These are phyloP conservation scores for Cosmorhoe ocellata DNA, from an alignment of 2,888 invertebrate species.

Conservation along the genomic window DNA sequence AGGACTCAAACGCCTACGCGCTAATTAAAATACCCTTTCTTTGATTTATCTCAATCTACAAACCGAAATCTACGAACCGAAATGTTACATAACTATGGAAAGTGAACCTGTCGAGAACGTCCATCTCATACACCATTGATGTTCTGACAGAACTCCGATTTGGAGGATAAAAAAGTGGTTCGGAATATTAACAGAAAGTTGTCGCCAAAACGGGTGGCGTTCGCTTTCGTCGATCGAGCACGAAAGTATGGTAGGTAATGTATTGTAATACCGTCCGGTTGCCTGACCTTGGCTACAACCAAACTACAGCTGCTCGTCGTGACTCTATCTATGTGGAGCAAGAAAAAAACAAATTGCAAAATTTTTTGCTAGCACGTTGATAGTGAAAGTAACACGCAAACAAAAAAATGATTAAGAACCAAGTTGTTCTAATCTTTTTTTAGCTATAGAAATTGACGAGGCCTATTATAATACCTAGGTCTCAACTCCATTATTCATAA, in stretches of 20 bases:
- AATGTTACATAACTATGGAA: constrained; percentile 66
- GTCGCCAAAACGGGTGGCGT: constrained; percentile 68
- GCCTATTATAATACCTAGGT: constrained; percentile 25
- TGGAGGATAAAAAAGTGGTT: constrained; percentile 75
- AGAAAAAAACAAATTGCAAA: constrained; percentile 64
- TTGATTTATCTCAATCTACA: constrained; percentile 57
- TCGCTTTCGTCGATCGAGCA: constrained; percentile 75
- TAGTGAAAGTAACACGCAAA: constrained; percentile 65
- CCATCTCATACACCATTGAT: constrained; percentile 66
- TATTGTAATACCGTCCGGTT: constrained; percentile 67
- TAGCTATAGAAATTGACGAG: constrained; percentile 39
- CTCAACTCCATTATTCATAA: too few relatives aligned
- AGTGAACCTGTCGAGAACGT: constrained; percentile 62
- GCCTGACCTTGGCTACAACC: constrained; percentile 67
- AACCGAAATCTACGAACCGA: too few relatives aligned
- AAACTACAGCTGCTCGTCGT: constrained; percentile 55
- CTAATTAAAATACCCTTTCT: constrained; percentile 65
- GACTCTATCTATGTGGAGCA: constrained; percentile 61
- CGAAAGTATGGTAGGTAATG: constrained; percentile 60
- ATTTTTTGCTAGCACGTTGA: constrained; percentile 56
- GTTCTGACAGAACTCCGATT: constrained; percentile 68
- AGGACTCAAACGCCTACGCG: constrained; percentile 52
- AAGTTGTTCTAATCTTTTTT: constrained; percentile 35
- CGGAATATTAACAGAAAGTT: constrained; percentile 71
- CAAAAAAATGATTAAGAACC: constrained; percentile 39